Base-by-base conservation (phyloP, 2,797 vertebrate genomes). In the Lagocephalus sceleratus region DNA sequence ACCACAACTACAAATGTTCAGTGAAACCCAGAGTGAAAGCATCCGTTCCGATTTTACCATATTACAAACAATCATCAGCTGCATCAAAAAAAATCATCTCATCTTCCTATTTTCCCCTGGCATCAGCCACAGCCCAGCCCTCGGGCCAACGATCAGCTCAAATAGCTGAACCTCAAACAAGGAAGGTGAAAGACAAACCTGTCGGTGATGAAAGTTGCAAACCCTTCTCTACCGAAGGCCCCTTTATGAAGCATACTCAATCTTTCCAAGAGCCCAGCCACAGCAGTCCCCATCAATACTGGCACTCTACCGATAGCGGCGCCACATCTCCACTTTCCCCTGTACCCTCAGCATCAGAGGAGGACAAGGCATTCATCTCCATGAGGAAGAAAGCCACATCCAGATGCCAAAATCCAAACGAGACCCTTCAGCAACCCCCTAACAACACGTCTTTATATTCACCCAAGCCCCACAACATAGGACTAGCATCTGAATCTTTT, bases 171-270 rank as follows among this genome's bases (percentile, higher is more conserved):
- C 81, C 84, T 8, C 88, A 87, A 39, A 80, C 77, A 6, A 75
- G 82, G 32, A 46, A 66, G 44, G 82, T 88, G 21, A 84, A 78
- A 19, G 91, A 92, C 1, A 87, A 93, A n/a, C 88, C 90, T 55
- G 83, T 92, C 0, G 94, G 93, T n/a, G 94, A 94, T 77, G 88
- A 88, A 44, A 96, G 92, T 79, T 94, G 94, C 70, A 96, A 93
- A 71, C 93, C 93, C 81, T 91, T 90, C 73, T 91, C 85, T 51
- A 92, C 92, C 80, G 90, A 91, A 0, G 89, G 88, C 26, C 91
- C 92, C 59, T 78, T 93, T 66, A 75, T 85, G 49, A 92, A 94
- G n/a, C 93, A 88, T 68, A 89, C 92, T 8, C 93, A 94, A 47
- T 92, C 94, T 56, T 93, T 94, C 69, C 89, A 88, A 21, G 93